These are phyloP conservation scores for Sphaeramia orbicularis DNA, from an alignment of 2,797 vertebrate species.

Conservation along the genomic window DNA sequence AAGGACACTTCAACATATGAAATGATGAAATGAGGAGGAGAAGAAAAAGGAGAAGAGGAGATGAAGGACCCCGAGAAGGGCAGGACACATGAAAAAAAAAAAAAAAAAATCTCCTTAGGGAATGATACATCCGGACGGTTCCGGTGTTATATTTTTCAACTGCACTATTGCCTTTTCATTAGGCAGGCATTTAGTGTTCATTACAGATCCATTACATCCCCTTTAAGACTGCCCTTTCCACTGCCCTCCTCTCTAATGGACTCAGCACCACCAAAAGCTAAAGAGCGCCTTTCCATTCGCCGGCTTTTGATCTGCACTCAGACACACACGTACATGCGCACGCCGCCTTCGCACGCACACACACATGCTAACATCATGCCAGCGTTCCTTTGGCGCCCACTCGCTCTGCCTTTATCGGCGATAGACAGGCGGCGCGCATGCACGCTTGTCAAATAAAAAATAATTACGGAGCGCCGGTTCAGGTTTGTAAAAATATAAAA, in stretches of 20 bases:
- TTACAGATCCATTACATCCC: slow-evolving; percentile 70
- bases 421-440: slow-evolving; percentile 13
- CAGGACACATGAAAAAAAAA: neutral
- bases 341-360: neutral
- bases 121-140: slow-evolving; percentile 39
- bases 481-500: slow-evolving; percentile 51
- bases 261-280: slow-evolving; percentile 54
- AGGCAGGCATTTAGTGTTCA: slow-evolving; percentile 67
- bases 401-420: slow-evolving; percentile 1
- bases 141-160: slow-evolving; percentile 56
- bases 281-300: slow-evolving; percentile 52
- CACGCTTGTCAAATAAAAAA: slow-evolving; percentile 44
- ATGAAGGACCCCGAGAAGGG: slow-evolving; percentile 16
- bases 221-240: slow-evolving; percentile 66
- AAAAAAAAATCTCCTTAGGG: slow-evolving; percentile 33
- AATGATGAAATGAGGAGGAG: neutral
- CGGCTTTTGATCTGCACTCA: slow-evolving; percentile 54
- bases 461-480: slow-evolving; percentile 48
- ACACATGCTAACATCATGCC: neutral
- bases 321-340: slow-evolving; percentile 6
- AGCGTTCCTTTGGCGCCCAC: neutral
- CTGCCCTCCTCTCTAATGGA: slow-evolving; percentile 66
- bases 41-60: neutral
- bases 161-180: slow-evolving; percentile 74
- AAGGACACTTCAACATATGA: neutral